A percentile compares a stretch with the other conserved stretches of the same genome.
phyloP scores from a whole-genome alignment of 2,113 vertebrate species.

The Ciconia stormi region DNA sequence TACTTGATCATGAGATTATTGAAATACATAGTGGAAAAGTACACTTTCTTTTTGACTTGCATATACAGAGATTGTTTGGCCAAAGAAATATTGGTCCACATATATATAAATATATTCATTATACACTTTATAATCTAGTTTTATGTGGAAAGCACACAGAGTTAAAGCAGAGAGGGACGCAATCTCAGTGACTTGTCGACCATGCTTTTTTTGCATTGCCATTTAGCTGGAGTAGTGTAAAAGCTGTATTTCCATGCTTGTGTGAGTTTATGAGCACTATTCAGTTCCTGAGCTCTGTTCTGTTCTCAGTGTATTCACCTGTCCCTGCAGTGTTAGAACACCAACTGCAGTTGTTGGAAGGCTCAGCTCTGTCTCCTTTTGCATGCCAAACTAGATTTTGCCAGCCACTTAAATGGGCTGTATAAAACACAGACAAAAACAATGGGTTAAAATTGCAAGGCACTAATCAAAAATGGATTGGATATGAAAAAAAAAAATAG shows the following conservation, averaged over 20 bases:
- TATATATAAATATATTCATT: background rate
- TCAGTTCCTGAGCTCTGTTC: background rate
- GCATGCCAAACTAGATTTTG: background rate
- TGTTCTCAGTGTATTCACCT: background rate
- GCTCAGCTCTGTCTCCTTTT: background rate
- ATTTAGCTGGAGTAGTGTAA: background rate
- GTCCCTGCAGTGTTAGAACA: background rate
- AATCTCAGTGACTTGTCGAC: background rate
- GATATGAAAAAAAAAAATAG: background rate
- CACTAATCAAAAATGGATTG: background rate
- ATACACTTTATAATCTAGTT: background rate
- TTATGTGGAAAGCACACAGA: background rate
- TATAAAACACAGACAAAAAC: background rate
- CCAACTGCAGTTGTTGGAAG: background rate
- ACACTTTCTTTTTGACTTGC: background rate
- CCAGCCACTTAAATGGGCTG: background rate
- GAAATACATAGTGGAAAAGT: background rate
- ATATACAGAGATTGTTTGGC: background rate
- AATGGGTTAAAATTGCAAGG: background rate
- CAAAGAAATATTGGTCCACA: background rate
- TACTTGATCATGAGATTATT: background rate
- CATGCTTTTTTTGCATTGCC: background rate
- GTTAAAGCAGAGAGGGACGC: background rate
- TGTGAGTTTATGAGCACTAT: background rate
- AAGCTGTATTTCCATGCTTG: background rate